phyloP scores from a whole-genome alignment of 2,113 vertebrate species.

The Chrysemys picta region DNA sequence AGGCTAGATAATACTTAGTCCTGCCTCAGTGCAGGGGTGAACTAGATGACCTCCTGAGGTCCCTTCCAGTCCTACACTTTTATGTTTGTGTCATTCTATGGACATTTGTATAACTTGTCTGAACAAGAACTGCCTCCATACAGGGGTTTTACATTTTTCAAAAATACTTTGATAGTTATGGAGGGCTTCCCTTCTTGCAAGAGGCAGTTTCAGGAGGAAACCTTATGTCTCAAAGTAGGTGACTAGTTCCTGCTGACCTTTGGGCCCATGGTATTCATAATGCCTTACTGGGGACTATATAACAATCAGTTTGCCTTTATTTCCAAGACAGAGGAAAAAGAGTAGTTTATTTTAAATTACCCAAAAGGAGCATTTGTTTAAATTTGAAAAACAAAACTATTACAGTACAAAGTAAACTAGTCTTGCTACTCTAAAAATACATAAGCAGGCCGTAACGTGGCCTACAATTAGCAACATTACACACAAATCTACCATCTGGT shows the following conservation, averaged over 20 bases:
- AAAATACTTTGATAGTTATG: not conserved
- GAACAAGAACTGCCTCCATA: not conserved
- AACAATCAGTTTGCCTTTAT: slow-evolving; percentile 32
- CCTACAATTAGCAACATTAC: not conserved
- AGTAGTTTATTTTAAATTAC: slow-evolving; percentile 14
- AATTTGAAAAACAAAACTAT: slow-evolving; percentile 19
- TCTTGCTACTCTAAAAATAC: not conserved
- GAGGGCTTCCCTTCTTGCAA: not conserved
- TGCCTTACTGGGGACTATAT: not conserved
- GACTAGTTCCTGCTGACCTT: not conserved
- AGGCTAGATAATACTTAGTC: not conserved
- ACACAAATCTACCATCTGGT: not conserved
- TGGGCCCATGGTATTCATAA: not conserved
- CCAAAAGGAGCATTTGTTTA: slow-evolving; percentile 17
- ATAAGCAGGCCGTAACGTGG: not conserved
- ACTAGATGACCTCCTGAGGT: not conserved
- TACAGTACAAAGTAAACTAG: not conserved
- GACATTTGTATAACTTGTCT: not conserved
- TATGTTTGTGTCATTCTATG: not conserved
- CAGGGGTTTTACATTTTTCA: not conserved
- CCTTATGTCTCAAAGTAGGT: not conserved
- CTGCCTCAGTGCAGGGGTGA: not conserved
- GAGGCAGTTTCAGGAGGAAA: not conserved
- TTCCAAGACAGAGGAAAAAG: slow-evolving; percentile 25
- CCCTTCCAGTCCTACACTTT: not conserved